These are phyloP conservation scores for Hesperia comma DNA, from an alignment of 2,888 invertebrate genomes.

Conservation along the genomic window DNA sequence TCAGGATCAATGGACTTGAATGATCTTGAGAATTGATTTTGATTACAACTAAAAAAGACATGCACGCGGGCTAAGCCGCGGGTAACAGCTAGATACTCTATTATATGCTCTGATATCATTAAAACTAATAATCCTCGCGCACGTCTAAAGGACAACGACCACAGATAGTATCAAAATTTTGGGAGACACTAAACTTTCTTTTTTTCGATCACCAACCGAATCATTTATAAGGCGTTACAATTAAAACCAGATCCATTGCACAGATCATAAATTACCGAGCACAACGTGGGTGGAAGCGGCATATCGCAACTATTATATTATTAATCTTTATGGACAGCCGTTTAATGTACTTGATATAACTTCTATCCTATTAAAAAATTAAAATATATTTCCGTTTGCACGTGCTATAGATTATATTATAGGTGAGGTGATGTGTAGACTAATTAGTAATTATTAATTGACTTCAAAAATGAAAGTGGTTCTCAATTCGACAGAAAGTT, in stretches of 20 bases:
- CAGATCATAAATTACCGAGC: conserved; percentile 33
- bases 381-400: conserved; percentile 37
- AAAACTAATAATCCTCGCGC: neutral
- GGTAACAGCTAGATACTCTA: no score
- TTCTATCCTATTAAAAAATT: conserved; percentile 38
- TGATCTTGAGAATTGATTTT: no score
- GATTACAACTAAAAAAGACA: no score
- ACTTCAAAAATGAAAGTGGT: no score
- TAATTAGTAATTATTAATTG: conserved; percentile 37
- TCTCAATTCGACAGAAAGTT: no score
- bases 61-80: no score
- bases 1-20: no score
- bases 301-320: conserved; percentile 35
- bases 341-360: conserved; percentile 34
- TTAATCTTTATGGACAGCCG: conserved; percentile 37
- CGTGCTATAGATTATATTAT: conserved; percentile 31
- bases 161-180: conserved; percentile 6
- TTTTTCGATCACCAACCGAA: conserved; percentile 26
- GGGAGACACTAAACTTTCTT: conserved; percentile 10
- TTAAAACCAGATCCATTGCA: conserved; percentile 32
- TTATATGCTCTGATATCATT: neutral
- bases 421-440: conserved; percentile 38
- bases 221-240: conserved; percentile 32
- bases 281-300: conserved; percentile 31
- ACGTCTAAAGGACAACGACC: conserved; percentile 15